phyloP scores from a whole-genome alignment of 64 coral and sea anemone species.

The Dendrophyllia cribrosa region DNA sequence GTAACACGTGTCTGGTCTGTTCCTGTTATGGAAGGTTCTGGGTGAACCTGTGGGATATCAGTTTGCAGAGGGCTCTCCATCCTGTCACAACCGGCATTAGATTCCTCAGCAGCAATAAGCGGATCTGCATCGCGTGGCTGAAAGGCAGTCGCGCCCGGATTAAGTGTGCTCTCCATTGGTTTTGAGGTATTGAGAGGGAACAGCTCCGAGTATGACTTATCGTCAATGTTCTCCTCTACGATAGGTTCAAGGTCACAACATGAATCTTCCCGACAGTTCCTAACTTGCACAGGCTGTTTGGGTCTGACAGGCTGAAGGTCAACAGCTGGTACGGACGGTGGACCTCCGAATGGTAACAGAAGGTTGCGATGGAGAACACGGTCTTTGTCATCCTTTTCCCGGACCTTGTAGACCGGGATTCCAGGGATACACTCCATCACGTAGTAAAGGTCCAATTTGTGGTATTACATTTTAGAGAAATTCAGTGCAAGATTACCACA shows the following conservation, averaged over 20 bases:
- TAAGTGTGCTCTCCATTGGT: no score
- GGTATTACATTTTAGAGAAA: no score
- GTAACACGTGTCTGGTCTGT: neutral
- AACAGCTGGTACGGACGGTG: neutral
- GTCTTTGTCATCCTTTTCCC: neutral
- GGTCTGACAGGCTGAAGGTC: neutral
- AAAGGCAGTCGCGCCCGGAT: neutral
- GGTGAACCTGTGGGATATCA: neutral
- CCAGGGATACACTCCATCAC: slow-evolving; percentile 7
- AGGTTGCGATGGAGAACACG: no score
- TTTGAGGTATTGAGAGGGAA: neutral
- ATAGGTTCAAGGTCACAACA: neutral
- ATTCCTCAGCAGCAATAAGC: neutral
- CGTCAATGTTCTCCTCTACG: neutral
- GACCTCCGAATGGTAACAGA: neutral
- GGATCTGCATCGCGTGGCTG: neutral
- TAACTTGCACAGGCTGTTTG: neutral
- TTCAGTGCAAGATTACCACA: no score
- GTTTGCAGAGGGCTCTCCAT: neutral
- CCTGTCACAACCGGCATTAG: neutral
- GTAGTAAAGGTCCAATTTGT: neutral
- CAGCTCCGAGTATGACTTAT: neutral
- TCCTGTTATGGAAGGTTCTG: neutral
- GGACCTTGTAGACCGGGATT: neutral
- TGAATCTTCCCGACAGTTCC: neutral